Conservation (phyloP, 2,113 vertebrate genomes). For the Isurus oxyrinchus region DNA sequence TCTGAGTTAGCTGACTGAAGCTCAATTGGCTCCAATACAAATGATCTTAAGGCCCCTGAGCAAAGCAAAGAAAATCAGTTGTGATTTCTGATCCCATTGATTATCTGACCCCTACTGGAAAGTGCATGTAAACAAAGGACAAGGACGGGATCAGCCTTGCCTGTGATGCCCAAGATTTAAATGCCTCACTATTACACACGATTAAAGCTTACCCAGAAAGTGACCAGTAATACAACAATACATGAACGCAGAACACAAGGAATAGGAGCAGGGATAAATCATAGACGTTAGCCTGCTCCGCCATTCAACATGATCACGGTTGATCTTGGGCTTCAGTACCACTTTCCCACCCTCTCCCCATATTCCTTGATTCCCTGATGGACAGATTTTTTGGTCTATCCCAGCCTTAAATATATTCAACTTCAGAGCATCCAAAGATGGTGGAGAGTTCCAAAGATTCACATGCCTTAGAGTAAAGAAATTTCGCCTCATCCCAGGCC, state of each 20-base stretch:
- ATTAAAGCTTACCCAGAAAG: background rate
- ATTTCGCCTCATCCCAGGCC: no score
- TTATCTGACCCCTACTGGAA: background rate
- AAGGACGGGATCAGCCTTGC: background rate
- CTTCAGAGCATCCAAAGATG: no score
- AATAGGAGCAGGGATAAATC: no score
- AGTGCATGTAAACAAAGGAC: background rate
- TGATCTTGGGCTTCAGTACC: background rate
- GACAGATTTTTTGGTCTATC: background rate
- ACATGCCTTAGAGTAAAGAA: background rate
- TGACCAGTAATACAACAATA: background rate
- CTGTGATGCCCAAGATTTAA: background rate
- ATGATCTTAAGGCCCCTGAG: background rate
- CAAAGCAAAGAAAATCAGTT: background rate
- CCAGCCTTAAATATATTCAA: background rate
- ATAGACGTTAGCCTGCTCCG: no score
- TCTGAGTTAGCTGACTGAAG: background rate
- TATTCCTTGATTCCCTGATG: background rate
- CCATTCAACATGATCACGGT: no score
- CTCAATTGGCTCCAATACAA: background rate
- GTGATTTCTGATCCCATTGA: background rate
- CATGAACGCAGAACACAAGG: no score
- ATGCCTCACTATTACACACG: background rate
- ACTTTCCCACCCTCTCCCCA: background rate
- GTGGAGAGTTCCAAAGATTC: background rate